Base-by-base conservation (phyloP, 2,888 invertebrate genomes). In the Byasa hedistus region DNA sequence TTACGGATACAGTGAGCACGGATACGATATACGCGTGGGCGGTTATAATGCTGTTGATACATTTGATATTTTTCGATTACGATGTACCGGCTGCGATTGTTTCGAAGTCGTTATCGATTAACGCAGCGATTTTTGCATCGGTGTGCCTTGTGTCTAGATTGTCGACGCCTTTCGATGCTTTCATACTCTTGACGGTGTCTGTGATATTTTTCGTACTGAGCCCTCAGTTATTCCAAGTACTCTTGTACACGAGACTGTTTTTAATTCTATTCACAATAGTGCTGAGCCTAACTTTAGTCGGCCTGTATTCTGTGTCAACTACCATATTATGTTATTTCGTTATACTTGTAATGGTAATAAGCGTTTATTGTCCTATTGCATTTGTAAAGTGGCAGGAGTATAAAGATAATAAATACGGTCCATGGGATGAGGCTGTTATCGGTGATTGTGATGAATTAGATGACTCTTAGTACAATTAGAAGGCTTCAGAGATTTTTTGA, bases 11-110 rank as follows among this genome's bases (percentile, higher is more conserved):
- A 0, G 97, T 99, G 2, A 98, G 98, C 79, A 99, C 99, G 0
- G 99, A 99, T 80, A 98, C 99, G 0, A 98, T 99, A 79, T 98
- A 98, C 79, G 97, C 98, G 1, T 97, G 96, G 94, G 95, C 98
- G 0, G 95, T 96, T 23, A 92, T 97, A 19, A 97, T 98, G 94
- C 94, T 99, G 91, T 79, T 96, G 0, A 86, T 96, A 1, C 98
- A 99, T 91, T 91, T 99, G 69, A 93, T 97, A 74, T 98, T 98
- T 80, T 97, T 96, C 79, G 98, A 99, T 82, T 99, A 99, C 79
- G 97, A 97, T 7, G 93, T 97, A 0, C 93, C 95, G 17, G 96
- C 96, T 3, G 96, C 97, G 1, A 95, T 98, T 68, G 97, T 98
- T 0, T 98, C 98, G 0, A 96, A 96, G 72, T 96, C 98, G 0